Evolutionary conservation across 2,888 invertebrate species (phyloP), one percentile per base, ranked within the genome.

Genomic region (Eumacrocentrus americanus): DNA sequence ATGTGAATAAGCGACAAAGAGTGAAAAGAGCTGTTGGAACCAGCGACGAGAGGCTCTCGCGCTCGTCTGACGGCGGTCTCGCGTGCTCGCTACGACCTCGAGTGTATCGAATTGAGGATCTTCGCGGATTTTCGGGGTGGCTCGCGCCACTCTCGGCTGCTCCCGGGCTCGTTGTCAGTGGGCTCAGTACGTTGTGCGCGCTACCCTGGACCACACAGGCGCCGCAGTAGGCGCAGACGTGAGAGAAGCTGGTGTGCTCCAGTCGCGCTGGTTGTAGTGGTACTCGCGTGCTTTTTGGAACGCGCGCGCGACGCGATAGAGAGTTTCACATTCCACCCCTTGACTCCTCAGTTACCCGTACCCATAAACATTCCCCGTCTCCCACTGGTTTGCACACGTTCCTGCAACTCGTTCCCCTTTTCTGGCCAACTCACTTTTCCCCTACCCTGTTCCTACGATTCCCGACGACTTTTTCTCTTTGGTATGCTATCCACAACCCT

Each of bases 21-120:
- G 42, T 42, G 42, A 29, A 9, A 29, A 6, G 29, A 29, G 29
- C 5, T 6, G 29, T 29, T 29, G 4, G 11, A 22, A 23, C 42
- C 42, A 42, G 11, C 18, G 14, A 46, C 23, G 20, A 48, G 34
- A 11, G 25, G 1, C 48, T 34, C 58, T 61, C 60, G 58, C 37
- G 60, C 37, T 56, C 55, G 62, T 62, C 63, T 62, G 61, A 62
- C 58, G 61, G 54, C 60, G 54, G 58, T 62, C 67, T 58, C 65
- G 66, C 59, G 50, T 64, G 63, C 64, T 42, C 55, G 68, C 69
- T 72, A 68, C 72, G 72, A 72, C 72, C 72, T 67, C 72, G 68
- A 66, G 68, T 71, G 72, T 73, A 76, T 73, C 71, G 72, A 72
- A 71, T 76, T 73, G 75, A 72, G 75, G 76, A 77, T 78, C 76